phyloP scores from a whole-genome alignment of 2,888 invertebrate species.

The Meghimatium bilineatum region DNA sequence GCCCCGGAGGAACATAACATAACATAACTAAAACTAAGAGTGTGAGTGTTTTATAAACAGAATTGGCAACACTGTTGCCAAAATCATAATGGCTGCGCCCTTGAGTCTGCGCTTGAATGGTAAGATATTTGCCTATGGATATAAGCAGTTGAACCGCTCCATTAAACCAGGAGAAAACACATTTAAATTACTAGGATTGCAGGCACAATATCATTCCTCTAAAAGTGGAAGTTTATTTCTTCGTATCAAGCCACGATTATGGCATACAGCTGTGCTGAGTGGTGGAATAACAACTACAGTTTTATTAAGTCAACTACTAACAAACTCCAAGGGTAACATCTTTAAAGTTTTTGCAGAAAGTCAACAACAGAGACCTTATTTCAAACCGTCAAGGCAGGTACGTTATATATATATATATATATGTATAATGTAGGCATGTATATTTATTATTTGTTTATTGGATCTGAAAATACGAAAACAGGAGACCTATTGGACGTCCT shows the following conservation, averaged over 20 bases:
- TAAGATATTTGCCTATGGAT: neutral
- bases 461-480: too few relatives aligned
- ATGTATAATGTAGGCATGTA: too few relatives aligned
- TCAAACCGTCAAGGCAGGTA: conserved; percentile 28
- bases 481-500: too few relatives aligned
- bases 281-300: neutral
- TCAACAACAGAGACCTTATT: neutral
- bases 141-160: neutral
- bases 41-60: neutral
- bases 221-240: neutral
- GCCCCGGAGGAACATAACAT: too few relatives aligned
- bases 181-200: neutral
- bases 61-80: too few relatives aligned
- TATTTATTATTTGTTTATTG: too few relatives aligned
- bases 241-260: neutral
- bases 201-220: neutral
- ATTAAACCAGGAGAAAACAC: neutral
- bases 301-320: neutral
- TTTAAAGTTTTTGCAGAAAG: conserved; percentile 25
- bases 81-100: conserved; percentile 31
- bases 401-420: too few relatives aligned
- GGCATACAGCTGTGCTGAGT: neutral
- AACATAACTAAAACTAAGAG: neutral
- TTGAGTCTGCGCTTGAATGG: neutral
- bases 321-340: too few relatives aligned